Percentiles rank a stretch among this genome's conserved stretches.
These are phyloP conservation scores for Sipha flava DNA, from an alignment of 1,140 invertebrate species.

Conservation along the genomic window DNA sequence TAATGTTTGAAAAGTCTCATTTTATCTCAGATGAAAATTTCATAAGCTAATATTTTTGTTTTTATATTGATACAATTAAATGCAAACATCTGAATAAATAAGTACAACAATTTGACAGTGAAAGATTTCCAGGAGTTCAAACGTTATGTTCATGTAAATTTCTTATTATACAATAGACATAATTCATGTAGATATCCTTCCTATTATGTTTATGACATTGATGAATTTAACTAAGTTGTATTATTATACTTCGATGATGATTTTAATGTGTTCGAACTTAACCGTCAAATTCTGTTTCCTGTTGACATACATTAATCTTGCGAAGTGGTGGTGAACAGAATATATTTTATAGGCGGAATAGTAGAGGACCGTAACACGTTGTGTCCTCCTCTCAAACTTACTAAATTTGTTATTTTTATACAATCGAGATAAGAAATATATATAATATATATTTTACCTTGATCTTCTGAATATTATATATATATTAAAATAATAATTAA, in stretches of 20 bases:
- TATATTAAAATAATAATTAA: neutral
- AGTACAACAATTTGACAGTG: too few relatives aligned
- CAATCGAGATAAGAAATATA: too few relatives aligned
- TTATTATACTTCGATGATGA: neutral
- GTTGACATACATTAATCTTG: neutral
- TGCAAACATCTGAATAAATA: too few relatives aligned
- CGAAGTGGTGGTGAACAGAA: neutral
- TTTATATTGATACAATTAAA: too few relatives aligned
- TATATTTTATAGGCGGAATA: neutral
- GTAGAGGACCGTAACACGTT: neutral
- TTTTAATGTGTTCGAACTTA: neutral
- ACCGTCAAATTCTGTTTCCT: neutral
- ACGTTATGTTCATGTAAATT: neutral
- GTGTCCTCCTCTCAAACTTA: neutral
- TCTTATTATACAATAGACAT: neutral
- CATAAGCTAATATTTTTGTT: too few relatives aligned
- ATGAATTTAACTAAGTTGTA: slow-evolving; percentile 1
- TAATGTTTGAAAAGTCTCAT: too few relatives aligned
- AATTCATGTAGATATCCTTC: neutral
- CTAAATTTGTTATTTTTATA: neutral
- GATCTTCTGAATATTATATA: too few relatives aligned
- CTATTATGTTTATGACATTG: slow-evolving; percentile 15
- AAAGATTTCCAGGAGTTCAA: neutral
- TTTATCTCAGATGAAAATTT: too few relatives aligned
- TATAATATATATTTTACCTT: too few relatives aligned